phyloP scores from a whole-genome alignment of 2,797 vertebrate genomes.

The Syndactyla subalaris region DNA sequence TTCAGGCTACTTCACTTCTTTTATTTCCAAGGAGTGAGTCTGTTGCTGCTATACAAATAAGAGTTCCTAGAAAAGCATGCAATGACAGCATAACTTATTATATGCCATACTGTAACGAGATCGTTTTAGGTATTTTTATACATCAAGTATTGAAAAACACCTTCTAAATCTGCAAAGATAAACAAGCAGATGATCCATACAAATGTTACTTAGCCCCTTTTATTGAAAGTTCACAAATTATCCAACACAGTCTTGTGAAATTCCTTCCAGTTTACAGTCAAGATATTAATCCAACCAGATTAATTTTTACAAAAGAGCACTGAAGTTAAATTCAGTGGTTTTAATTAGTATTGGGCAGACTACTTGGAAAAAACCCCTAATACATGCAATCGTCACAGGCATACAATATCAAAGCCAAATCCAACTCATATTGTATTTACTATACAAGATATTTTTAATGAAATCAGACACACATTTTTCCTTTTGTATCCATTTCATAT shows the following conservation, averaged over 20 bases:
- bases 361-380: neutral
- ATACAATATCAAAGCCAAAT: neutral
- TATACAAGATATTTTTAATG: conserved; percentile 18
- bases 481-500: neutral
- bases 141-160: conserved; percentile 4
- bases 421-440: conserved; percentile 9
- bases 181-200: neutral
- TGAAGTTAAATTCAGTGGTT: conserved; percentile 35
- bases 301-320: conserved; percentile 13
- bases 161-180: conserved; percentile 46
- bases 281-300: conserved; percentile 24
- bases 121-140: neutral
- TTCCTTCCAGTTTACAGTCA: conserved; percentile 28
- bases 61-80: conserved; percentile 26
- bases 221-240: conserved; percentile 29
- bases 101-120: neutral
- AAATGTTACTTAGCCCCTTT: neutral
- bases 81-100: conserved; percentile 35
- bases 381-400: neutral
- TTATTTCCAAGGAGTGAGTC: conserved; percentile 71
- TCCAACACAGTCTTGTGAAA: neutral
- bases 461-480: neutral
- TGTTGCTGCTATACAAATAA: conserved; percentile 62
- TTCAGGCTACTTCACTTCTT: conserved; percentile 89
- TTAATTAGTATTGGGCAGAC: conserved; percentile 42